These are phyloP conservation scores for Caerostris extrusa DNA, from an alignment of 1,140 invertebrate species.

Conservation along the genomic window DNA sequence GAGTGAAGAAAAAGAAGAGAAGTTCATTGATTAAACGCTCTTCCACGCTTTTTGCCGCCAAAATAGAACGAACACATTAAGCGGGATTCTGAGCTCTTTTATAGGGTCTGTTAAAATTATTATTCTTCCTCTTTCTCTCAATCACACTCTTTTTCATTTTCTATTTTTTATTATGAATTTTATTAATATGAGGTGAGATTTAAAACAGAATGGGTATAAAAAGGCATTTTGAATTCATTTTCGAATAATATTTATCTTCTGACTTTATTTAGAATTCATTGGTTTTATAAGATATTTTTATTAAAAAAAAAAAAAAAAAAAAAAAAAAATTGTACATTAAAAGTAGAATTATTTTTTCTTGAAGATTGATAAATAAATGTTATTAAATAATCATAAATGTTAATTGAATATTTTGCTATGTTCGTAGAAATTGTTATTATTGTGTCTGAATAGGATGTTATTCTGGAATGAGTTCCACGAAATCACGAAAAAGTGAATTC, in stretches of 20 bases:
- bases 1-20: slow-evolving; percentile 30
- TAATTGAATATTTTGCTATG: too few species aligned
- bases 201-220: not conserved
- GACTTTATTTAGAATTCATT: not conserved
- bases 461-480: too few species aligned
- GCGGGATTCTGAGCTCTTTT: slow-evolving; percentile 1
- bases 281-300: too few species aligned
- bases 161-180: not conserved
- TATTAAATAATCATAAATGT: too few species aligned
- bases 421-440: too few species aligned
- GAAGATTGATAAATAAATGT: too few species aligned
- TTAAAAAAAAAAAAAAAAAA: too few species aligned
- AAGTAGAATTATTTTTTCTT: too few species aligned
- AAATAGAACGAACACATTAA: slow-evolving; percentile 48
- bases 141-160: not conserved
- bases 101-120: slow-evolving; percentile 5
- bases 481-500: too few species aligned
- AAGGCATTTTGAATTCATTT: not conserved
- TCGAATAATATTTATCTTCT: not conserved
- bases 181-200: not conserved
- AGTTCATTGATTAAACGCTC: slow-evolving; percentile 65
- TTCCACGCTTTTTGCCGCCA: slow-evolving; percentile 18
- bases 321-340: too few species aligned
- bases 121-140: not conserved
- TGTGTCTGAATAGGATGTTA: too few species aligned